A percentile compares a stretch with the other conserved stretches of the same genome.
These are phyloP conservation scores for Amblyjoppa fuscipennis DNA, from an alignment of 2,888 invertebrate genomes.

Conservation along the genomic window DNA sequence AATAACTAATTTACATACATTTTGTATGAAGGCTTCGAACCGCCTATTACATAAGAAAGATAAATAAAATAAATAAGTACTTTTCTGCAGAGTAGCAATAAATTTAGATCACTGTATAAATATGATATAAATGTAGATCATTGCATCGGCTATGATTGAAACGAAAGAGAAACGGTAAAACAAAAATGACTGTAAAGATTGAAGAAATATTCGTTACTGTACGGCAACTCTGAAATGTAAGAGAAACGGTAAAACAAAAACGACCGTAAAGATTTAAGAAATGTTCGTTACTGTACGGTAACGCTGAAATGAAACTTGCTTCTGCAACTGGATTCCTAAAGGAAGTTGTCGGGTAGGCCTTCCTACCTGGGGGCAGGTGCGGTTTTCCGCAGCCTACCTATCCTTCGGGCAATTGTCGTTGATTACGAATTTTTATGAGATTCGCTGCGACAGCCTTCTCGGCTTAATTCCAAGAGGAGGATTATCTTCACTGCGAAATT, in stretches of 20 bases:
- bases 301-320: slow-evolving; percentile 19
- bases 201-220: slow-evolving; percentile 16
- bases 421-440: slow-evolving; percentile 36
- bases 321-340: background rate
- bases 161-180: background rate
- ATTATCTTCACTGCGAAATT: slow-evolving; percentile 21
- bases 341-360: slow-evolving; percentile 32
- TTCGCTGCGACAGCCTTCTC: background rate
- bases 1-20: too few species aligned
- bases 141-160: background rate
- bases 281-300: slow-evolving; percentile 17
- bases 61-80: background rate
- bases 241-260: slow-evolving; percentile 1
- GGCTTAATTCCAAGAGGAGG: slow-evolving; percentile 26
- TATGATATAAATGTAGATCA: background rate
- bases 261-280: background rate
- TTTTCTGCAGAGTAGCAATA: background rate
- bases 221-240: slow-evolving; percentile 13
- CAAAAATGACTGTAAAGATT: background rate
- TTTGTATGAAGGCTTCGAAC: too few species aligned
- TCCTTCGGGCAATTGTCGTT: slow-evolving; percentile 1
- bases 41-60: too few species aligned
- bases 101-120: too few species aligned
- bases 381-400: slow-evolving; percentile 22
- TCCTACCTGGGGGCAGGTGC: slow-evolving; percentile 24